phyloP scores from a whole-genome alignment of 2,888 invertebrate species.

The Chrysolina americana region DNA sequence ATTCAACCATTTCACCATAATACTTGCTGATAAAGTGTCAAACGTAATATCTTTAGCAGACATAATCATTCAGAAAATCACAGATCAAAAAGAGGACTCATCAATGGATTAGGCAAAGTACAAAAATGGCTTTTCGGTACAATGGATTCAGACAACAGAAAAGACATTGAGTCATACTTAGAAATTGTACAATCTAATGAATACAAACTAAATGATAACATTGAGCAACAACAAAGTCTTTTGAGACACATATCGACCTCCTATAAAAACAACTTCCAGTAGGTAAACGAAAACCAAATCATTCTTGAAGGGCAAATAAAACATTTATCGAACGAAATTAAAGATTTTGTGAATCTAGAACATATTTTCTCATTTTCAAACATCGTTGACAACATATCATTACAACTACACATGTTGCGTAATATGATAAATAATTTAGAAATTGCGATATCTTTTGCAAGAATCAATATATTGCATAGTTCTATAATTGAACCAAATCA shows the following conservation, averaged over 20 bases:
- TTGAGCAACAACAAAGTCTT: conserved; percentile 17
- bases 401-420: conserved; percentile 11
- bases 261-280: conserved; percentile 27
- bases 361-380: not conserved
- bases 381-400: conserved; percentile 11
- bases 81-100: conserved; percentile 11
- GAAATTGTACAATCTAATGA: conserved; percentile 11
- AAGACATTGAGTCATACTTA: not conserved
- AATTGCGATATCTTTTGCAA: no score
- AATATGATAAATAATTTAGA: not conserved
- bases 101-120: conserved; percentile 10
- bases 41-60: conserved; percentile 14
- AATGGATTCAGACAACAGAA: conserved; percentile 15
- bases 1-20: not conserved
- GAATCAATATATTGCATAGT: no score
- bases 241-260: conserved; percentile 4
- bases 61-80: conserved; percentile 1
- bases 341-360: conserved; percentile 9
- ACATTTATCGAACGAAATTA: conserved; percentile 6
- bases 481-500: conserved; percentile 22
- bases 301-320: conserved; percentile 21
- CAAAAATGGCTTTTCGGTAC: conserved; percentile 25
- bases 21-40: conserved; percentile 4
- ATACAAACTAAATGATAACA: not conserved
- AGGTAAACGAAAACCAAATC: not conserved